Evolutionary conservation across 2,113 vertebrate species (phyloP), one percentile per base, ranked within the genome.

Genomic region (Stictonetta naevosa): DNA sequence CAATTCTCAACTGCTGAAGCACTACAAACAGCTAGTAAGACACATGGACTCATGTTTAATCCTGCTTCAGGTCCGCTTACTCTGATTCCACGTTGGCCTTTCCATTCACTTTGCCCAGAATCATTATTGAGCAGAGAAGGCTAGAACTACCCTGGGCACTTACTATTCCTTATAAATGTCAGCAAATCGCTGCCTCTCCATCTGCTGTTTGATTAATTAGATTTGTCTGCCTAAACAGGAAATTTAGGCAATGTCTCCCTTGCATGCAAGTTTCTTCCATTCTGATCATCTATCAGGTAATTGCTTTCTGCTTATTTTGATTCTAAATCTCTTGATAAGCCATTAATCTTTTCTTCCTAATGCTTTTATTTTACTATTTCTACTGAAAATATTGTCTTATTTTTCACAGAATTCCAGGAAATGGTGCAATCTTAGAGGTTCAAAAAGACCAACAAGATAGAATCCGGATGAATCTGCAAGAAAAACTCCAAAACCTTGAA

Each of bases 341-440:
- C n/a, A 62, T 19, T 6, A 20, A 75, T 48, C 31, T 72, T 89
- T 91, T 77, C 40, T 21, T 73, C 22, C 33, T 81, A 90, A 63
- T 72, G 29, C 26, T 86, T 86, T 69, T 42, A 82, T 31, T 34
- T 53, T 86, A 88, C 83, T 82, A 75, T 53, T 90, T 73, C 52
- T 94, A 25, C 62, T 55, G 19, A 48, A 86, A 88, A 90, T 60
- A 88, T 93, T 73, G 13, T 86, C 55, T 95, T 68, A 71, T 96
- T 92, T 97, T 83, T 79, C 62, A 33, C 96, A 99, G 99, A 99
- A 96, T 99, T 99, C 98, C 98, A 98, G 93, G 97, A 98, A 87
- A 98, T 99, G 98, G 99, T 99, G 90, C 98, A 98, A 93, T 98
- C 99, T 96, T 99, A 99, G 98, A 96, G 53, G 33, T 33, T 91